Conservation (phyloP, 2,797 vertebrate species). For the Crenichthys baileyi region DNA sequence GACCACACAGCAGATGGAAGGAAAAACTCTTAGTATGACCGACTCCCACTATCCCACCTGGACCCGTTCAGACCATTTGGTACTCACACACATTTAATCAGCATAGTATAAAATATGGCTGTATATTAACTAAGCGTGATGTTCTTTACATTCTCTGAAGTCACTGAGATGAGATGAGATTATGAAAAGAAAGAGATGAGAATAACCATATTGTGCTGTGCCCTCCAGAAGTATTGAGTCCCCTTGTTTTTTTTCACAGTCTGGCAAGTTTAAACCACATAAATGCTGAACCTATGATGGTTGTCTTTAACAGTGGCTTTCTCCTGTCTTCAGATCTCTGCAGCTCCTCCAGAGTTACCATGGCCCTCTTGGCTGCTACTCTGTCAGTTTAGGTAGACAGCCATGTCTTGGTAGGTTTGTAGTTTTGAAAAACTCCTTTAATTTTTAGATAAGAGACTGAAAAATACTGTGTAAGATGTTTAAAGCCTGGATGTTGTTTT, state of each 20-base stretch:
- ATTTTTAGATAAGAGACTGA: background rate
- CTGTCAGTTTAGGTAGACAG: background rate
- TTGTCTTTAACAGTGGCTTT: background rate
- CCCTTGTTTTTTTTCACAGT: background rate
- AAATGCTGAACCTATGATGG: background rate
- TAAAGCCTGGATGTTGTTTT: background rate
- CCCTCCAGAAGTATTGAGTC: background rate
- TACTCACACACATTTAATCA: slow-evolving; percentile 18
- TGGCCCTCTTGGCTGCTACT: background rate
- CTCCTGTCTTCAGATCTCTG: background rate
- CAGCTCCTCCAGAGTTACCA: background rate
- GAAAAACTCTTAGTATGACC: slow-evolving; percentile 66
- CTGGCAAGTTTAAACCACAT: too few species aligned
- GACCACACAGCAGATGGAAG: slow-evolving; percentile 77
- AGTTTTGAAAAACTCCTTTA: background rate
- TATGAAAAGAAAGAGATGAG: slow-evolving; percentile 15
- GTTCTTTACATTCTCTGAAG: slow-evolving; percentile 27
- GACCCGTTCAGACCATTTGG: slow-evolving; percentile 61
- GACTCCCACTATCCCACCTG: slow-evolving; percentile 62
- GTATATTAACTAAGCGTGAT: slow-evolving; percentile 39
- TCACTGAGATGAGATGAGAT: slow-evolving; percentile 17
- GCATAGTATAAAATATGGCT: slow-evolving; percentile 40
- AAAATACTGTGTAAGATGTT: background rate
- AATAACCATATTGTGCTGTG: background rate
- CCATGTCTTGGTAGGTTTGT: background rate